phyloP scores from a whole-genome alignment of 2,888 invertebrate genomes.

The Tetranychus piercei region DNA sequence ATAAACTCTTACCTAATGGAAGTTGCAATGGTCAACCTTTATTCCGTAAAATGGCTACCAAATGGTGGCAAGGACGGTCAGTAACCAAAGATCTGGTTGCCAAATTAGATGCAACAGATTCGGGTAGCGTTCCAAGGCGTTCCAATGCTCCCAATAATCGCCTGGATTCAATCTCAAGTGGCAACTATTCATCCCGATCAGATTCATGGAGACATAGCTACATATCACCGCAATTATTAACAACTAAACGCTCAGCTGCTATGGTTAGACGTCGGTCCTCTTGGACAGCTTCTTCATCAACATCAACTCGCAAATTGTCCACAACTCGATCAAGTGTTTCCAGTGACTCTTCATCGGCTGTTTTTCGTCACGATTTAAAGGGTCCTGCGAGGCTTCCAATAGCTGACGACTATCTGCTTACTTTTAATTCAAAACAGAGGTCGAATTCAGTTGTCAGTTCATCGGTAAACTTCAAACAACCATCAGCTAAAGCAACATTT shows the following conservation, averaged over 20 bases:
- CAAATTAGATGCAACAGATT: conserved; percentile 9
- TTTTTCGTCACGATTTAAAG: conserved; percentile 4
- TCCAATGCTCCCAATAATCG: background rate
- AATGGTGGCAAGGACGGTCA: background rate
- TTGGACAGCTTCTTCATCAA: conserved; percentile 20
- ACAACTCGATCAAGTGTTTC: conserved; percentile 15
- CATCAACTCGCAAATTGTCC: conserved; percentile 3
- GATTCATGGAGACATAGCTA: conserved; percentile 66
- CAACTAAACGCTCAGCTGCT: conserved; percentile 33
- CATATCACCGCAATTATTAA: conserved; percentile 37
- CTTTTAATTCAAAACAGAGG: conserved; percentile 41
- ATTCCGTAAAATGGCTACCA: background rate
- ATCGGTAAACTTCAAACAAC: conserved; percentile 25
- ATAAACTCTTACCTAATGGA: background rate
- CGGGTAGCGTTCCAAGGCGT: conserved; percentile 9
- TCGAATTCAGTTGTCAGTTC: conserved; percentile 34
- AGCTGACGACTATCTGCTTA: background rate
- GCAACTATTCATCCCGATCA: conserved; percentile 69
- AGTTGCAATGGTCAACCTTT: background rate
- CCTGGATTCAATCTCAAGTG: conserved; percentile 43
- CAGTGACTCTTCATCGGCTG: conserved; percentile 8
- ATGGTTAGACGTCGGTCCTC: conserved; percentile 43
- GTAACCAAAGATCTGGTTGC: background rate
- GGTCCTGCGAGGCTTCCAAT: background rate
- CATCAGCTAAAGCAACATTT: background rate